These are phyloP conservation scores for Oxytorus armatus DNA, from an alignment of 2,888 invertebrate genomes.

Conservation along the genomic window DNA sequence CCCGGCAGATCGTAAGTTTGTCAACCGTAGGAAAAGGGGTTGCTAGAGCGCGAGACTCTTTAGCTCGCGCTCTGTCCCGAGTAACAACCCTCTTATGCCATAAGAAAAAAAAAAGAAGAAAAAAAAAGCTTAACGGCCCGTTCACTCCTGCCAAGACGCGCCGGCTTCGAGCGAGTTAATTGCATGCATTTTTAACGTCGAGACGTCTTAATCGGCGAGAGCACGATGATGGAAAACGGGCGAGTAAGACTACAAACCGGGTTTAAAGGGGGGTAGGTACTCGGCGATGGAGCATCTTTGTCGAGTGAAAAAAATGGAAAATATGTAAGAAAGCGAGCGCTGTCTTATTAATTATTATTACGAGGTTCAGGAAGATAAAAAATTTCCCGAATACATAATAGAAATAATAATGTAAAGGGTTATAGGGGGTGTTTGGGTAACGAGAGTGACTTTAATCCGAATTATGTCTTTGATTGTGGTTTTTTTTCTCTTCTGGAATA, in stretches of 20 bases:
- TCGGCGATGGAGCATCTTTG: conserved; percentile 32
- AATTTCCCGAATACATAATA: conserved; percentile 52
- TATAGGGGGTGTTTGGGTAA: conserved; percentile 7
- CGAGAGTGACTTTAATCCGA: conserved; percentile 27
- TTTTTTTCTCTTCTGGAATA: neutral
- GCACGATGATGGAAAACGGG: conserved; percentile 78
- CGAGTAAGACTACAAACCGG: conserved; percentile 61
- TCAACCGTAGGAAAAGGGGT: conserved; percentile 79
- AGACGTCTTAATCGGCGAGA: conserved; percentile 80
- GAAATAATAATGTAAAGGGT: conserved; percentile 59
- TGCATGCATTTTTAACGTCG: conserved; percentile 83
- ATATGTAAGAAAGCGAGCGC: conserved; percentile 34
- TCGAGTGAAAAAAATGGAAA: conserved; percentile 31
- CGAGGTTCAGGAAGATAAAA: conserved; percentile 53
- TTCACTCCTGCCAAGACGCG: conserved; percentile 32
- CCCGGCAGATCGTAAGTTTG: conserved; percentile 83
- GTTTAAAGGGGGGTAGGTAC: conserved; percentile 23
- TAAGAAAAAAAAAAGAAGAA: conserved; percentile 63
- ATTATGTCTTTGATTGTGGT: conserved; percentile 56
- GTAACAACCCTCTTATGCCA: conserved; percentile 59
- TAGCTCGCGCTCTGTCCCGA: conserved; percentile 29
- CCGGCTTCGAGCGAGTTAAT: conserved; percentile 75
- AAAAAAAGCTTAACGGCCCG: conserved; percentile 62
- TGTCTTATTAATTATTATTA: conserved; percentile 65
- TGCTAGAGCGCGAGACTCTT: conserved; percentile 55